These are phyloP conservation scores for Teleopsis dalmanni DNA, from an alignment of 1,140 invertebrate genomes.

Conservation along the genomic window DNA sequence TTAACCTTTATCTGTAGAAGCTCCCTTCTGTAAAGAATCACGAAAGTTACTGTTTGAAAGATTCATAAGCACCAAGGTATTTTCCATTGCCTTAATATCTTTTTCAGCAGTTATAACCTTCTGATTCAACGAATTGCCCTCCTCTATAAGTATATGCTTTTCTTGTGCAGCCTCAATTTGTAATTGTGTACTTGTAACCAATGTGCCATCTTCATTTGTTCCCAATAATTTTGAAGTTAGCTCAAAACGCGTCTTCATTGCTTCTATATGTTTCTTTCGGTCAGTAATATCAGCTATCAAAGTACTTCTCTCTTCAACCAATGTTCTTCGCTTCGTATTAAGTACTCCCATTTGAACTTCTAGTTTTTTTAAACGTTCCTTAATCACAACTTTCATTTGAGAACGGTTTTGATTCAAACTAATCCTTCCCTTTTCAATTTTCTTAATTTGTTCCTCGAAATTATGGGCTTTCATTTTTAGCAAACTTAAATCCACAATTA, in stretches of 20 bases:
- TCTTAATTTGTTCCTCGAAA: conserved; percentile 48
- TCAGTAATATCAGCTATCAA: conserved; percentile 48
- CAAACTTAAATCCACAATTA: conserved; percentile 55
- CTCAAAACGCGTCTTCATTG: conserved; percentile 47
- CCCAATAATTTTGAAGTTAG: conserved; percentile 41
- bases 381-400: conserved; percentile 52
- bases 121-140: conserved; percentile 58
- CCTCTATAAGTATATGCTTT: conserved; percentile 54
- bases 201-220: conserved; percentile 49
- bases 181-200: conserved; percentile 52
- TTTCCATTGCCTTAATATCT: conserved; percentile 63
- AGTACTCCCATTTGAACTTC: conserved; percentile 51
- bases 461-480: conserved; percentile 51
- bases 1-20: conserved; percentile 43
- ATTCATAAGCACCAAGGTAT: conserved; percentile 59
- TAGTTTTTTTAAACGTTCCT: conserved; percentile 54
- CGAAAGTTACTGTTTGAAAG: conserved; percentile 55
- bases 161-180: conserved; percentile 58
- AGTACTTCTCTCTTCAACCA: conserved; percentile 50
- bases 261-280: conserved; percentile 49
- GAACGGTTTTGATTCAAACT: conserved; percentile 53
- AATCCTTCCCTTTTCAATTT: conserved; percentile 50
- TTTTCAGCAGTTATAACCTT: conserved; percentile 58
- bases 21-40: conserved; percentile 41
- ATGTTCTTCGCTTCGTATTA: conserved; percentile 47